Evolutionary conservation across 1,140 invertebrate genomes (phyloP), one percentile per base, ranked within the genome.

Genomic region (Mamestra configurata): DNA sequence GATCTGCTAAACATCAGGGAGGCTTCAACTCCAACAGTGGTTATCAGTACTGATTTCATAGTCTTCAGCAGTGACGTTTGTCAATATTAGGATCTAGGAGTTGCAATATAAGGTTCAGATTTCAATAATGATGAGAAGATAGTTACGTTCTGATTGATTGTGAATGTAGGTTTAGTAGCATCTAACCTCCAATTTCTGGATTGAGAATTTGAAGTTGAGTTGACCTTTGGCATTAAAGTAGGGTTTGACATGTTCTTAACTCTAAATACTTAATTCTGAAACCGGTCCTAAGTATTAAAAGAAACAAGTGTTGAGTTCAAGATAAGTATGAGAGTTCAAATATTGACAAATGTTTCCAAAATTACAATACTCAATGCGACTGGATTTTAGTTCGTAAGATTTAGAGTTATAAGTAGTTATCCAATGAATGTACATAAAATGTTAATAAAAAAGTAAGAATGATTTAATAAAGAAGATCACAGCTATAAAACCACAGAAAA

Each of bases 1-100:
- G 84, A 7, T 86, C 85, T 7, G 53, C 81, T 11, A 89, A 81
- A 27, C 86, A 71, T 59, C 88, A 88, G 53, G 80, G 81, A 13
- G 84, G 73, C 15, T 92, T 84, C 77, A 88, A 88, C 55, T 22
- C 84, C 3, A 87, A 88, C 73, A 55, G 78, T 22, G 86, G 85
- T 51, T 86, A 85, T 37, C 59, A 49, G 15, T 80, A 76, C 40
- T 80, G 18, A 76, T 57, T 22, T 35, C 5, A 35, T 20, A 11
- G 0, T 20, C 10, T n/a, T 1, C n/a, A 77, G 1, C 11, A 31
- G 22, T 49, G 7, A 20, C 35, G 49, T 20, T 53, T 55, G n/a
- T 72, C 70, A 72, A 72, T 35, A 20, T 24, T 15, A 24, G 22
- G 2, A 49, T 5, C 13, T 49, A n/a, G 2, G 43, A 5, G 15